Evolutionary conservation across 1,140 invertebrate species (phyloP).

Genomic region (Heterodera schachtii): DNA sequence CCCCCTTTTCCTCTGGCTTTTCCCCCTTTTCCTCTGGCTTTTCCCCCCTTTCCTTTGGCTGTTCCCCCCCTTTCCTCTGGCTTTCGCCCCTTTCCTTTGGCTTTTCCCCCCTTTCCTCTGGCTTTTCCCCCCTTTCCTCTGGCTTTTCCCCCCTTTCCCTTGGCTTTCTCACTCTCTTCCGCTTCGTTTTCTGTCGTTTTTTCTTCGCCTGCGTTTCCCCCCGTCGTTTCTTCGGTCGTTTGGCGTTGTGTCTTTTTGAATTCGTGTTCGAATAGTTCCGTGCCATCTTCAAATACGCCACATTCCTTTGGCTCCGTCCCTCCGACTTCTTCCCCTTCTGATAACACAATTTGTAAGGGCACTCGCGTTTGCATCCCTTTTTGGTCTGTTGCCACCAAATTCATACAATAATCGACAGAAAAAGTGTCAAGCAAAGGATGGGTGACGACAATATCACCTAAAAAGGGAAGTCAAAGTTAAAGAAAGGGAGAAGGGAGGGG

Average conservation of each 20-base stretch:
- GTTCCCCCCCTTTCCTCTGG: too few species aligned
- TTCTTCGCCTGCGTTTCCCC: neutral
- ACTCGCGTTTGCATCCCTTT: slow-evolving; percentile 10
- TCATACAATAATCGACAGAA: slow-evolving; percentile 15
- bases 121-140: too few species aligned
- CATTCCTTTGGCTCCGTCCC: neutral
- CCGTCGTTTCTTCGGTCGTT: neutral
- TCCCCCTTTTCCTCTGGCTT: too few species aligned
- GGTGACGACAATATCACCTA: slow-evolving; percentile 23
- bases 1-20: neutral
- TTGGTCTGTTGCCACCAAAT: slow-evolving; percentile 22
- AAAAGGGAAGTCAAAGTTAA: neutral
- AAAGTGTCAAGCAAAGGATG: neutral
- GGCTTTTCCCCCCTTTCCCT: neutral
- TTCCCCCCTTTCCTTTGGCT: neutral
- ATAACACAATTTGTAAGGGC: slow-evolving; percentile 6
- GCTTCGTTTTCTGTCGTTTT: neutral
- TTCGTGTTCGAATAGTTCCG: slow-evolving; percentile 8
- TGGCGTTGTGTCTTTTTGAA: slow-evolving; percentile 4
- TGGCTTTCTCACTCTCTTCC: neutral
- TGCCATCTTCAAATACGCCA: slow-evolving; percentile 1
- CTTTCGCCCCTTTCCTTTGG: neutral
- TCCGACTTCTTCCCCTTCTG: neutral
- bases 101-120: neutral
- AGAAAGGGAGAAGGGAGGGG: neutral